These are phyloP conservation scores for Gari tellinella DNA, from an alignment of 2,888 invertebrate genomes.

Conservation along the genomic window DNA sequence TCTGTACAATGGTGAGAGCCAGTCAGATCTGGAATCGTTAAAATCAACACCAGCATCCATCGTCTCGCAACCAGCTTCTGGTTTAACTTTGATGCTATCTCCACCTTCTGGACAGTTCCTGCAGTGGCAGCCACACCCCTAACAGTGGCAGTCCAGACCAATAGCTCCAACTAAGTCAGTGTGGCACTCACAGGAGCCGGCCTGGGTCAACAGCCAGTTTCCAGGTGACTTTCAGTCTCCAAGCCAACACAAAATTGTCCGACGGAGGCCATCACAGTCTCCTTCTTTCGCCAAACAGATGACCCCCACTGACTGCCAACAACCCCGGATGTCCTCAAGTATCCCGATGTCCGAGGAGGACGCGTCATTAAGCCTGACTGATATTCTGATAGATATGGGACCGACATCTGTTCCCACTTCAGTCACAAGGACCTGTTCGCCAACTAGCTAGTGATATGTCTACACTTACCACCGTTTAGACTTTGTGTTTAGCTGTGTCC, in stretches of 20 bases:
- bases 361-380: slow-evolving; percentile 17
- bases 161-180: slow-evolving; percentile 37
- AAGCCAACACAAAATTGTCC: slow-evolving; percentile 24
- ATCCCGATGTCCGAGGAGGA: slow-evolving; percentile 26
- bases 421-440: slow-evolving; percentile 25
- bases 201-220: slow-evolving; percentile 37
- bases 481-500: slow-evolving; percentile 17
- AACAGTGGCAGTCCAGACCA: slow-evolving; percentile 40
- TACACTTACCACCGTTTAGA: slow-evolving; percentile 12
- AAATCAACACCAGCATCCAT: slow-evolving; percentile 24
- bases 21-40: slow-evolving; percentile 38
- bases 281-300: slow-evolving; percentile 14
- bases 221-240: slow-evolving; percentile 29
- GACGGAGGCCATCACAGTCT: slow-evolving; percentile 23
- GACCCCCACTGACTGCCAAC: slow-evolving; percentile 18
- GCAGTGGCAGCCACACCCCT: slow-evolving; percentile 41
- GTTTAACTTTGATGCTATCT: too few relatives aligned
- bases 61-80: slow-evolving; percentile 9
- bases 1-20: slow-evolving; percentile 40
- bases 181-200: slow-evolving; percentile 46
- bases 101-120: slow-evolving; percentile 26
- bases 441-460: slow-evolving; percentile 27
- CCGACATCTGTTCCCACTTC: slow-evolving; percentile 37
- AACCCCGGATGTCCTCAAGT: slow-evolving; percentile 25
- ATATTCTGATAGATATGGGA: slow-evolving; percentile 29